Percentiles rank a stretch among this genome's conserved stretches.
Conservation (phyloP, 2,888 invertebrate species). For the Osmoderma eremita region DNA sequence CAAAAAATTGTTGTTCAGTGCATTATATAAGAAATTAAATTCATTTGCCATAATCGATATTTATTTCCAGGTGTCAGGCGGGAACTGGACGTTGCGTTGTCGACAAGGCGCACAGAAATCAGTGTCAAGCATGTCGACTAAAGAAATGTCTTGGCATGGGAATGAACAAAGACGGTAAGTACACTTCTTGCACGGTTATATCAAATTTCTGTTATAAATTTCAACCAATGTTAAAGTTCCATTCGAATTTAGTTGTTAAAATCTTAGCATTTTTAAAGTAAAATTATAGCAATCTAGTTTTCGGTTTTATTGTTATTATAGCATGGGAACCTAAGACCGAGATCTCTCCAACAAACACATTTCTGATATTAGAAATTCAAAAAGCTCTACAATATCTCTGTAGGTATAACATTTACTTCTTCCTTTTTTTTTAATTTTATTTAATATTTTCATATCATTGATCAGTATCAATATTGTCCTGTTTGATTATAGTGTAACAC, state of each 20-base stretch:
- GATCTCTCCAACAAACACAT: slow-evolving; percentile 15
- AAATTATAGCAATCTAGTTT: slow-evolving; percentile 4
- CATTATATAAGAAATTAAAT: too few species aligned
- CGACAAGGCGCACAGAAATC: slow-evolving; percentile 98
- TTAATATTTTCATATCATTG: too few species aligned
- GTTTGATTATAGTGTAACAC: too few species aligned
- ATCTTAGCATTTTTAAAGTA: background rate
- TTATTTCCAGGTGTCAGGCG: slow-evolving; percentile 89
- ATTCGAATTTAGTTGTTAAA: background rate
- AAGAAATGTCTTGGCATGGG: slow-evolving; percentile 99
- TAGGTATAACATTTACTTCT: slow-evolving; percentile 15
- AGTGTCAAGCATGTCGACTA: slow-evolving; percentile 97
- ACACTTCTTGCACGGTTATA: background rate
- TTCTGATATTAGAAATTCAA: slow-evolving; percentile 14
- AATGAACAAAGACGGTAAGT: slow-evolving; percentile 99
- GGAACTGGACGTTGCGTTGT: slow-evolving; percentile 97
- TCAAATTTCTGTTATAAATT: background rate
- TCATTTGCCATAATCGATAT: too few species aligned
- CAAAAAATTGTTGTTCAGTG: too few species aligned
- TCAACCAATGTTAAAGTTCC: background rate
- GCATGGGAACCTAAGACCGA: slow-evolving; percentile 9
- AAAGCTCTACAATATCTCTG: slow-evolving; percentile 15
- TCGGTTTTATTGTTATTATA: slow-evolving; percentile 16
- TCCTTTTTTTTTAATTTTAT: too few species aligned
- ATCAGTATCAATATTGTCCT: too few species aligned